These are phyloP conservation scores for Aurelia sp. DNA, from an alignment of 30 jellyfish, hydroid and myxozoan genomes.

Conservation along the genomic window DNA sequence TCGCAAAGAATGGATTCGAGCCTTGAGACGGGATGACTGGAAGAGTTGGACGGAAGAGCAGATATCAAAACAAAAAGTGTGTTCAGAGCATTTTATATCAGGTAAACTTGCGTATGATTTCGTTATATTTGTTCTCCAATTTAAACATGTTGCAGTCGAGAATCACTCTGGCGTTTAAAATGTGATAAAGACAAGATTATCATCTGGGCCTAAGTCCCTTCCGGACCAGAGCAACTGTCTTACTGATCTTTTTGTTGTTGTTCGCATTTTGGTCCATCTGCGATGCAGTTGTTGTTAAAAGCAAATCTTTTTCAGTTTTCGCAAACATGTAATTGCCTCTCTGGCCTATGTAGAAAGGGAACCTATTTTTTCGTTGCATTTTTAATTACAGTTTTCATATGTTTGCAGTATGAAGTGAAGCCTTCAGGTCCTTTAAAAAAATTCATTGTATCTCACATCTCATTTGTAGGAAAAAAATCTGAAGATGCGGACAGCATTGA, in stretches of 20 bases:
- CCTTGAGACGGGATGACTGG: constrained; percentile 48
- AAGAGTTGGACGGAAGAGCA: constrained; percentile 39
- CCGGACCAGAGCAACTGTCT: too few species aligned
- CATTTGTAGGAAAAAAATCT: constrained; percentile 14
- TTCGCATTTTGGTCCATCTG: too few species aligned
- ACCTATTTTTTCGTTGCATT: too few species aligned
- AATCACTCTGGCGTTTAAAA: not conserved
- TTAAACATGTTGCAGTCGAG: not conserved
- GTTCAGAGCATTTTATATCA: constrained; percentile 51
- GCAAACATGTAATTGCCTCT: too few species aligned
- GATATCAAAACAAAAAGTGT: constrained; percentile 43
- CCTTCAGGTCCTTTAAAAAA: not conserved
- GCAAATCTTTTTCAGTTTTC: too few species aligned
- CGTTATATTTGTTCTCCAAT: not conserved
- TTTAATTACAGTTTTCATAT: not conserved
- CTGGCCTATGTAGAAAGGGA: too few species aligned
- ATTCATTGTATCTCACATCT: not conserved
- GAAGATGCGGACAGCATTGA: constrained; percentile 12
- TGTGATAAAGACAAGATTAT: not conserved
- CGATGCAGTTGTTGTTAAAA: too few species aligned
- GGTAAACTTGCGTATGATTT: constrained; percentile 11
- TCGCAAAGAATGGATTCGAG: constrained; percentile 68
- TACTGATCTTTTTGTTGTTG: too few species aligned
- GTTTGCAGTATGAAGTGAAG: not conserved
- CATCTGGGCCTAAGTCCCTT: too few species aligned